Percentiles rank a stretch among this genome's conserved stretches.
phyloP scores from a whole-genome alignment of 2,888 invertebrate species.

The Idaea straminata region DNA sequence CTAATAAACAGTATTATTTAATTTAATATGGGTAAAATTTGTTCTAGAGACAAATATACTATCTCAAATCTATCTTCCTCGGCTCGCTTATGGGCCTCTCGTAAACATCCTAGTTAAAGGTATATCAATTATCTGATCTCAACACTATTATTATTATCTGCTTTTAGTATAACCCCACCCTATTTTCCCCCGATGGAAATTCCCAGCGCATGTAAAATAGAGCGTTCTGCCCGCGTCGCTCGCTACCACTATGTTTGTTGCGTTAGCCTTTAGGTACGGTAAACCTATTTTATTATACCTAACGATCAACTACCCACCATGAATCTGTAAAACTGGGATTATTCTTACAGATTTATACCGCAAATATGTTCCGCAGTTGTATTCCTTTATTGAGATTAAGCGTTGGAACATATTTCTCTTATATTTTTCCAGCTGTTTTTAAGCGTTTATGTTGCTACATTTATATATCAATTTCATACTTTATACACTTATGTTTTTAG shows the following conservation, averaged over 20 bases:
- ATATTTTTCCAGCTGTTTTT: not conserved
- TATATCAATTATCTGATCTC: no score
- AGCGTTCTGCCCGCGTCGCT: conserved; percentile 14
- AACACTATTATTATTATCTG: not conserved
- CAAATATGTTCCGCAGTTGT: not conserved
- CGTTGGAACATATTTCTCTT: not conserved
- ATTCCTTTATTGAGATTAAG: not conserved
- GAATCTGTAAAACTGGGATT: not conserved
- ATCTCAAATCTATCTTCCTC: no score
- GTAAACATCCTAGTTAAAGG: no score
- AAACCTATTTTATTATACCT: not conserved
- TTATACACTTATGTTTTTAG: no score
- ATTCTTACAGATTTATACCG: not conserved
- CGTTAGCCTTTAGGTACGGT: not conserved
- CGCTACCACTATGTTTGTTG: not conserved
- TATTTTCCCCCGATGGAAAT: conserved; percentile 24
- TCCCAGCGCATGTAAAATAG: conserved; percentile 37
- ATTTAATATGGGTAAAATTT: no score
- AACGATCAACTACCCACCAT: not conserved
- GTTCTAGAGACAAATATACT: no score
- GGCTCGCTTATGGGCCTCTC: no score
- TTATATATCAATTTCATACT: no score
- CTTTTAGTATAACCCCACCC: not conserved
- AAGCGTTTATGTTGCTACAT: not conserved
- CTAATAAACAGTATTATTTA: no score